A percentile compares a stretch with the other conserved stretches of the same genome.
Conservation (phyloP, 2,888 invertebrate species). For the Teleiodes luculella region DNA sequence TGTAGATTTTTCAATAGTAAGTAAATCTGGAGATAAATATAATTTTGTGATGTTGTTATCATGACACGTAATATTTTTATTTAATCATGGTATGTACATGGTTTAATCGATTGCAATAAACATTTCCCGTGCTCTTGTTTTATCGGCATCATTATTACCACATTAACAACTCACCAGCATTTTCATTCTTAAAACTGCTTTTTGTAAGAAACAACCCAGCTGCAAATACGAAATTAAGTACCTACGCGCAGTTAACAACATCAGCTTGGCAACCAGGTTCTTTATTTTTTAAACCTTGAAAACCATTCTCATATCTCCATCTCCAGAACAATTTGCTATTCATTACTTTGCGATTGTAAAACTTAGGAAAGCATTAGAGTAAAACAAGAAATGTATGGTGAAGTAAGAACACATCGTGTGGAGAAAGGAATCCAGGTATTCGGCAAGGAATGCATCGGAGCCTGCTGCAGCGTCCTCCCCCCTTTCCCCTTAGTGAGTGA, state of each 20-base stretch:
- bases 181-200: conserved; percentile 7
- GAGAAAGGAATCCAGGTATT: conserved; percentile 5
- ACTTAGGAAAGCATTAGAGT: not conserved
- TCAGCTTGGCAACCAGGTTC: not conserved
- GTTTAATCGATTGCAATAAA: not conserved
- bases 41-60: too few relatives aligned
- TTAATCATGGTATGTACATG: too few relatives aligned
- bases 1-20: too few relatives aligned
- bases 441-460: conserved; percentile 18
- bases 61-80: too few relatives aligned
- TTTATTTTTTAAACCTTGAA: not conserved
- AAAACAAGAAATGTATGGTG: not conserved
- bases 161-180: not conserved
- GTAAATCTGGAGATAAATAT: too few relatives aligned
- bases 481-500: not conserved
- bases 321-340: too few relatives aligned
- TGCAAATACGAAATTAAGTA: not conserved
- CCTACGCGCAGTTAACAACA: not conserved
- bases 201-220: not conserved
- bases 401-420: not conserved
- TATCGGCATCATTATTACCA: not conserved
- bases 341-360: not conserved
- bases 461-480: conserved; percentile 7
- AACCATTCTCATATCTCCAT: too few relatives aligned
- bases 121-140: not conserved